phyloP scores from a whole-genome alignment of 2,113 vertebrate species.

The Nothocercus julius region DNA sequence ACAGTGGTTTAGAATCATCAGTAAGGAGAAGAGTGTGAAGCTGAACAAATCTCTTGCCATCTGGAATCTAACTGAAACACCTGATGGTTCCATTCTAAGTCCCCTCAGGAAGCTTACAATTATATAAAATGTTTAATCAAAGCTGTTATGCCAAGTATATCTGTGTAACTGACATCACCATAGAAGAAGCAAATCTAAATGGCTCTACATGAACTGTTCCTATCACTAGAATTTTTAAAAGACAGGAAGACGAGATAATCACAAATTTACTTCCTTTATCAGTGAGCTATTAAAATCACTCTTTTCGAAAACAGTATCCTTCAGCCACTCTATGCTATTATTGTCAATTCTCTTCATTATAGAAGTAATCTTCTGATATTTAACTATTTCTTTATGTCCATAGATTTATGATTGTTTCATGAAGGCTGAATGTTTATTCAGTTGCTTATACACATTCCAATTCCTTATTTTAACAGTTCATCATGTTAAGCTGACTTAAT shows the following conservation, averaged over 20 bases:
- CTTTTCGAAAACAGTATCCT: conserved; percentile 8
- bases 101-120: conserved; percentile 53
- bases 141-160: conserved; percentile 56
- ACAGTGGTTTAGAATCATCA: conserved; percentile 53
- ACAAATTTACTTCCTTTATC: neutral
- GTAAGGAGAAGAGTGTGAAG: conserved; percentile 57
- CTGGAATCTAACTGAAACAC: conserved; percentile 56
- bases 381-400: neutral
- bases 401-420: neutral
- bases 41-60: conserved; percentile 61
- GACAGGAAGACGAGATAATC: neutral
- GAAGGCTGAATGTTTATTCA: neutral
- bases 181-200: conserved; percentile 48
- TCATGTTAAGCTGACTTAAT: neutral
- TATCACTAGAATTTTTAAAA: conserved; percentile 48
- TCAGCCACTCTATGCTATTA: neutral
- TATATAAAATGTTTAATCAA: conserved; percentile 66
- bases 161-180: conserved; percentile 63
- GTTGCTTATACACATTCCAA: neutral
- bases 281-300: neutral
- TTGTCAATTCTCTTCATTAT: neutral
- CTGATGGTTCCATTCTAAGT: conserved; percentile 58
- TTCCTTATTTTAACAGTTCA: neutral
- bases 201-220: conserved; percentile 24
- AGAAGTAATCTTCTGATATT: neutral